Evolutionary conservation across 2,888 invertebrate species (phyloP).

Genomic region (Doris montereyensis): DNA sequence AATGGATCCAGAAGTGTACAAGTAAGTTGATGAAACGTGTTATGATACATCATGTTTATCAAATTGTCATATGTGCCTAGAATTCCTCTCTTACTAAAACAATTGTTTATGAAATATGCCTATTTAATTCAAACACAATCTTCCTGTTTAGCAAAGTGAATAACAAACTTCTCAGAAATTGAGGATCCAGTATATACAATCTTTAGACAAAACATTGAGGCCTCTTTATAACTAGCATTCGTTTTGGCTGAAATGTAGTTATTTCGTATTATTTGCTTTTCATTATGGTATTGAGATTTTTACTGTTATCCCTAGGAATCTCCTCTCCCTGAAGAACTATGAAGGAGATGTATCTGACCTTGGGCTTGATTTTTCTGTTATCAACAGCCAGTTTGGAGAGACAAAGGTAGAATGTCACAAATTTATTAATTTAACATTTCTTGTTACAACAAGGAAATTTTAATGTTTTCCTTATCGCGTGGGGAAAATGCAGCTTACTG

Average conservation of each 20-base stretch:
- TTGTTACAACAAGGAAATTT: too few species aligned
- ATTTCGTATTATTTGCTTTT: too few species aligned
- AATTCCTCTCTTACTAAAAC: too few species aligned
- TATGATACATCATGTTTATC: background rate
- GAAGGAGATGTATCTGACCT: slow-evolving; percentile 87
- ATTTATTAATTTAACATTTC: background rate
- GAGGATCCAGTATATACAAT: too few species aligned
- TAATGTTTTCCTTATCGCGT: too few species aligned
- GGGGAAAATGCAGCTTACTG: too few species aligned
- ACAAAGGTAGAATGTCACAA: slow-evolving; percentile 77
- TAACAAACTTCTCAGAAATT: too few species aligned
- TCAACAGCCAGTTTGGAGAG: slow-evolving; percentile 91
- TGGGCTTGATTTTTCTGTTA: slow-evolving; percentile 91
- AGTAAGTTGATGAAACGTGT: slow-evolving; percentile 55
- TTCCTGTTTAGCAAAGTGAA: background rate
- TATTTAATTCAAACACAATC: background rate
- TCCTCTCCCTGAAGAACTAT: slow-evolving; percentile 89
- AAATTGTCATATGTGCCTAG: background rate
- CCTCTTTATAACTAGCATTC: too few species aligned
- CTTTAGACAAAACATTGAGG: too few species aligned
- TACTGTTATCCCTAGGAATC: slow-evolving; percentile 80
- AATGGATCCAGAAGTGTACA: slow-evolving; percentile 91
- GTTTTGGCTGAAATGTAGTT: too few species aligned
- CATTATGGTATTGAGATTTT: too few species aligned
- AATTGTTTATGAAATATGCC: background rate